Conservation (phyloP, 1,140 invertebrate species). For the Brachystomella parvula region DNA sequence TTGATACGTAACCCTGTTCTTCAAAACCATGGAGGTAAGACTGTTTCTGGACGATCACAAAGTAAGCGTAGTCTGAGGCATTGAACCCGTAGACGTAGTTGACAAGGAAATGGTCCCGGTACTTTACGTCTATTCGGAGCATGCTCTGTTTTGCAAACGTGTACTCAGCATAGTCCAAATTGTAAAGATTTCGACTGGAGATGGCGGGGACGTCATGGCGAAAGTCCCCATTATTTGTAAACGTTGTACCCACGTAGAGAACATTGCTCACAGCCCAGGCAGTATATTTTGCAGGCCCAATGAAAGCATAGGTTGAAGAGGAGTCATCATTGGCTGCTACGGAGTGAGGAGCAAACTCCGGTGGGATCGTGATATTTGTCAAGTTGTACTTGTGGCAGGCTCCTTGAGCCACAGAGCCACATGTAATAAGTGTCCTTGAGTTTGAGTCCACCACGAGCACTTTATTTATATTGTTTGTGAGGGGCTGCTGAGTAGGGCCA, state of each 20-base stretch:
- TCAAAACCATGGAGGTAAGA: slow-evolving; percentile 78
- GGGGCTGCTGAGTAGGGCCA: slow-evolving; percentile 47
- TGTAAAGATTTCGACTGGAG: slow-evolving; percentile 70
- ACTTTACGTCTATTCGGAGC: slow-evolving; percentile 86
- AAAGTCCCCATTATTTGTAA: slow-evolving; percentile 83
- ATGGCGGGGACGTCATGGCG: slow-evolving; percentile 90
- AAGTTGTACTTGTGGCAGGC: slow-evolving; percentile 79
- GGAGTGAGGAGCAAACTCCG: slow-evolving; percentile 65
- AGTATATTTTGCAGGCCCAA: slow-evolving; percentile 79
- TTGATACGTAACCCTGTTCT: slow-evolving; percentile 78
- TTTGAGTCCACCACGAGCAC: slow-evolving; percentile 78
- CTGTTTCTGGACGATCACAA: slow-evolving; percentile 87
- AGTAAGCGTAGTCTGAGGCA: slow-evolving; percentile 87
- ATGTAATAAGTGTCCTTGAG: slow-evolving; percentile 69
- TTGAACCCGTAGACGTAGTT: slow-evolving; percentile 94
- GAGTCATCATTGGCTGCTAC: slow-evolving; percentile 85
- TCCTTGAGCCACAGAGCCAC: slow-evolving; percentile 78
- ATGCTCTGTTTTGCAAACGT: slow-evolving; percentile 78
- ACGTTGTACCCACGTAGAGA: slow-evolving; percentile 88
- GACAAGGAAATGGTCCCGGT: slow-evolving; percentile 87
- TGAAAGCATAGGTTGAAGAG: slow-evolving; percentile 87
- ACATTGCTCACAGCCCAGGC: slow-evolving; percentile 67
- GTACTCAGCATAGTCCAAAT: slow-evolving; percentile 67
- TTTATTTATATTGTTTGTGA: slow-evolving; percentile 80
- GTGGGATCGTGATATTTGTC: slow-evolving; percentile 65